Percentiles rank a stretch among this genome's conserved stretches.
phyloP scores from a whole-genome alignment of 2,113 vertebrate species.

The Eonycteris spelaea region DNA sequence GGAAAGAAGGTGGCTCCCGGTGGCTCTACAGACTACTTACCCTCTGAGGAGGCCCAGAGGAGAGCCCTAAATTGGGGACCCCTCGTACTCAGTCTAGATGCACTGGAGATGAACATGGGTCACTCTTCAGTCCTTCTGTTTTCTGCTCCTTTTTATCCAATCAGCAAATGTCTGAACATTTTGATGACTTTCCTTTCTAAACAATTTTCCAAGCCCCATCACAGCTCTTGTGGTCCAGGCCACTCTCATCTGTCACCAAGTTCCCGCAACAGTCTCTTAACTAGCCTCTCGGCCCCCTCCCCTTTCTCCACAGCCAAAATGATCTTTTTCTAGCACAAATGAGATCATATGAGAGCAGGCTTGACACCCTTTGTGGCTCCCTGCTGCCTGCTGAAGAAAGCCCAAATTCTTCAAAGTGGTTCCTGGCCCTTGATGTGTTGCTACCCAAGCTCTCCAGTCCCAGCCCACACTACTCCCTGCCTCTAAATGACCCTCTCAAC shows the following conservation, averaged over 20 bases:
- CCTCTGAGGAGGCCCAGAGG: neutral
- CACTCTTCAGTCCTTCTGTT: neutral
- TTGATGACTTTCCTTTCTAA: neutral
- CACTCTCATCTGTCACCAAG: neutral
- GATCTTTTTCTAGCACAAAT: neutral
- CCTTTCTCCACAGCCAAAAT: neutral
- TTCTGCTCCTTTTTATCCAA: neutral
- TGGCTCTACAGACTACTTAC: neutral
- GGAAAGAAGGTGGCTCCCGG: neutral
- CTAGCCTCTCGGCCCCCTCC: neutral
- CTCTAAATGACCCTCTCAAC: neutral
- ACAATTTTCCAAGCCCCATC: neutral
- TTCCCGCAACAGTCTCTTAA: neutral
- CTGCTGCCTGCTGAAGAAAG: neutral
- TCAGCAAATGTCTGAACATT: neutral
- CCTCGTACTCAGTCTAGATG: neutral
- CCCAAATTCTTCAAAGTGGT: neutral
- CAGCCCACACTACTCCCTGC: too few species aligned
- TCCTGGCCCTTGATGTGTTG: neutral
- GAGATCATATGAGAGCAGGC: accelerated
- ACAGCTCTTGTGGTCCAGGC: neutral
- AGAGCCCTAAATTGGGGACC: accelerated
- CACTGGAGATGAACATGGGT: neutral
- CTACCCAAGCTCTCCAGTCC: neutral
- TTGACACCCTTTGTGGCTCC: neutral